phyloP scores from a whole-genome alignment of 1,140 invertebrate species.

The Pseudomyrmex pallidus region DNA sequence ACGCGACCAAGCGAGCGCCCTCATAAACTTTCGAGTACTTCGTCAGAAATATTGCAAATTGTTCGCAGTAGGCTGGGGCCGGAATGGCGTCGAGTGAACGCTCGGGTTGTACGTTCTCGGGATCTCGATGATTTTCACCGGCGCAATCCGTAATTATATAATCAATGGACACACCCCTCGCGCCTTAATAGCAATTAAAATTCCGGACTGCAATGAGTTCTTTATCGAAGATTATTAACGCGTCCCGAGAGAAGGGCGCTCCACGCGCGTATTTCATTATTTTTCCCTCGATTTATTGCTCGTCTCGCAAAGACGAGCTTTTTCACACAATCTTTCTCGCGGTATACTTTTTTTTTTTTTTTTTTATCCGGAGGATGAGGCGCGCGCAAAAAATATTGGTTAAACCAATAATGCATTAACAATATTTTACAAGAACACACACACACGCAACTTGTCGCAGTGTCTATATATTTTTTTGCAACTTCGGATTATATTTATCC shows the following conservation, averaged over 20 bases:
- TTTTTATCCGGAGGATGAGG: too few species aligned
- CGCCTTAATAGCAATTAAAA: constrained; percentile 72
- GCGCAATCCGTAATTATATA: constrained; percentile 68
- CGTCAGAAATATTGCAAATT: constrained; percentile 69
- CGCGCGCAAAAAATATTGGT: too few species aligned
- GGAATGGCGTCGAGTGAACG: constrained; percentile 22
- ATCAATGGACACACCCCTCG: constrained; percentile 62
- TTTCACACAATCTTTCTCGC: neutral
- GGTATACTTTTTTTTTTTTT: neutral
- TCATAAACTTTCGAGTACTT: constrained; percentile 63
- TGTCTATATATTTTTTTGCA: neutral
- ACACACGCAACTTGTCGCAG: too few species aligned
- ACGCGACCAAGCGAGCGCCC: constrained; percentile 20
- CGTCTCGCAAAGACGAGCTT: constrained; percentile 3
- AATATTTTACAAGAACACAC: too few species aligned
- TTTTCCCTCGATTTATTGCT: constrained; percentile 25
- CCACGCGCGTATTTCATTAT: constrained; percentile 41
- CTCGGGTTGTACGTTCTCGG: neutral
- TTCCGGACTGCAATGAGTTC: constrained; percentile 71
- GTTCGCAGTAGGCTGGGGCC: constrained; percentile 23
- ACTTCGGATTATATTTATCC: constrained; percentile 68
- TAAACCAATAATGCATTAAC: too few species aligned
- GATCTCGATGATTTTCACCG: constrained; percentile 26
- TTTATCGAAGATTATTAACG: constrained; percentile 67
- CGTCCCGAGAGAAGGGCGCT: constrained; percentile 11